Percentiles rank a stretch among this genome's conserved stretches.
These are phyloP conservation scores for Leptodactylus fallax DNA, from an alignment of 2,797 vertebrate genomes.

Conservation along the genomic window DNA sequence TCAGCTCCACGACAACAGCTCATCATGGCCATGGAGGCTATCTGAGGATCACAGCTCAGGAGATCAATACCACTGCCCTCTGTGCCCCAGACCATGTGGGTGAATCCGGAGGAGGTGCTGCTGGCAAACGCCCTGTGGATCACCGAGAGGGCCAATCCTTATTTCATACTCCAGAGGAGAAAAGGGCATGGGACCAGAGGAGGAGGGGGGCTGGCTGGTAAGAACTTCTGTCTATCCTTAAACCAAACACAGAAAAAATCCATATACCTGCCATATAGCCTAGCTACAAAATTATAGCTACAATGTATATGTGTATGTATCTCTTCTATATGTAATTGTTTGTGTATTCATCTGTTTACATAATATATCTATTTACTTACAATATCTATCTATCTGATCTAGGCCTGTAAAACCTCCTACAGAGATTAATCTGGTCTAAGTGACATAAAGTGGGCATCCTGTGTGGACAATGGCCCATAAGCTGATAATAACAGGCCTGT, in stretches of 20 bases:
- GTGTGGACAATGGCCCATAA: background rate
- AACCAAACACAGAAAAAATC: no score
- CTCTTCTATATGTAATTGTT: background rate
- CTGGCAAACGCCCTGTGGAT: constrained; percentile 94
- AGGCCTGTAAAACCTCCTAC: background rate
- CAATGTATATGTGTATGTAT: background rate
- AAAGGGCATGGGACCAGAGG: constrained; percentile 91
- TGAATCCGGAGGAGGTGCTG: constrained; percentile 95
- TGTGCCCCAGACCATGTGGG: constrained; percentile 82
- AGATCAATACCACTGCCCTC: background rate
- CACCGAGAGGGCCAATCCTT: constrained; percentile 95
- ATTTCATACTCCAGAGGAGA: constrained; percentile 95
- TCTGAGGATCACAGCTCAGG: background rate
- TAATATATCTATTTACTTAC: no score
- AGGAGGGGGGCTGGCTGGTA: constrained; percentile 91
- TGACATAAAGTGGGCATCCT: background rate
- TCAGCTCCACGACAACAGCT: background rate
- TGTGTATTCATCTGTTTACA: background rate
- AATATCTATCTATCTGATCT: background rate
- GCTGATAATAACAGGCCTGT: background rate
- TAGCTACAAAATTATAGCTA: background rate
- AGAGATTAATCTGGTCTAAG: background rate
- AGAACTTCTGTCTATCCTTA: constrained; percentile 63
- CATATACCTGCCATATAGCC: background rate
- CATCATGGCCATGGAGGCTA: background rate